phyloP scores from a whole-genome alignment of 2,888 invertebrate species.

The Dendrolimus pini region DNA sequence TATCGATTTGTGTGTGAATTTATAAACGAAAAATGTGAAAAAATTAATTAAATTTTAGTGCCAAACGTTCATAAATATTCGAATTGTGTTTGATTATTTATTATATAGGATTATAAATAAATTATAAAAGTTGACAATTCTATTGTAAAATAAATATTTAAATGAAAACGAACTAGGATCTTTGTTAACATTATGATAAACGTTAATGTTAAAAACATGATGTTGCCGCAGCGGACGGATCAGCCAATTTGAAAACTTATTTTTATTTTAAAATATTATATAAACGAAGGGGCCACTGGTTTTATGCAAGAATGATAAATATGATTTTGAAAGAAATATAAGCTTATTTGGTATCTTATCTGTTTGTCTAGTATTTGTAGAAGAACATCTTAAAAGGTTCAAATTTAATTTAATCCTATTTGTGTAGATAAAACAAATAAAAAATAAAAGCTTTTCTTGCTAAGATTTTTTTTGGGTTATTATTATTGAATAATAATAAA shows the following conservation, averaged over 20 bases:
- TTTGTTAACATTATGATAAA: conserved; percentile 62
- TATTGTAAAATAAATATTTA: conserved; percentile 54
- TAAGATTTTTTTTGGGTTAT: too few relatives aligned
- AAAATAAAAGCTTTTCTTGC: too few relatives aligned
- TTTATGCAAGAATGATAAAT: conserved; percentile 7
- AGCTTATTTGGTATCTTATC: too few relatives aligned
- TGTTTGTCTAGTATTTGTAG: too few relatives aligned
- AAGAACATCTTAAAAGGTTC: too few relatives aligned
- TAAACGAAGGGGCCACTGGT: background rate
- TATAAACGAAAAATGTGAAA: too few relatives aligned
- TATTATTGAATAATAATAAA: too few relatives aligned
- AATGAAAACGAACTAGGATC: conserved; percentile 64
- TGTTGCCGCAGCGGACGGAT: conserved; percentile 45
- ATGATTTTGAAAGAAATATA: background rate
- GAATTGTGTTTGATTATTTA: conserved; percentile 58
- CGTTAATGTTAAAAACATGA: conserved; percentile 43
- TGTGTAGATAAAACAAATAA: too few relatives aligned
- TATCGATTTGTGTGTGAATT: too few relatives aligned
- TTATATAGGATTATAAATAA: conserved; percentile 54
- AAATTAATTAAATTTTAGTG: conserved; percentile 69
- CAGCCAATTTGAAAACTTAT: conserved; percentile 69
- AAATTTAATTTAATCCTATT: too few relatives aligned
- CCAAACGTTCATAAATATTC: conserved; percentile 67
- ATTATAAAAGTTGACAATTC: conserved; percentile 39
- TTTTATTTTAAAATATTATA: conserved; percentile 44